Percentiles rank a stretch among this genome's conserved stretches.
Conservation (phyloP, 2,888 invertebrate species). For the Hipparchia sbordonii region DNA sequence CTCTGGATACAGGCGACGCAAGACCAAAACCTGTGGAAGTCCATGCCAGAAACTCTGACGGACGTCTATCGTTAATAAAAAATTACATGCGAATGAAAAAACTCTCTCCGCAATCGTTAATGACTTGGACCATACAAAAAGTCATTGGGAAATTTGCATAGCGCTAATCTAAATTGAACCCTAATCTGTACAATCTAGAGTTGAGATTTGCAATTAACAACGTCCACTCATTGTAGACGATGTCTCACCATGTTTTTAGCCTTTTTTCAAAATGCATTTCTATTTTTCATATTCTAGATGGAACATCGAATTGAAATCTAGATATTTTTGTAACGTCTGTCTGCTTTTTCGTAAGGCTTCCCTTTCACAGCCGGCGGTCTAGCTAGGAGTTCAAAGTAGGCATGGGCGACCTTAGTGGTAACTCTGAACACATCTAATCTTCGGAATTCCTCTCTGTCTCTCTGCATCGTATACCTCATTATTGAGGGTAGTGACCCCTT, state of each 20-base stretch:
- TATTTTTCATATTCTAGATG: conserved; percentile 45
- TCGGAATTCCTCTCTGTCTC: too few relatives aligned
- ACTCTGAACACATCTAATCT: too few relatives aligned
- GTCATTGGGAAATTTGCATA: conserved; percentile 51
- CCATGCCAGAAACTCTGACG: too few relatives aligned
- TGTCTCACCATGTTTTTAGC: conserved; percentile 42
- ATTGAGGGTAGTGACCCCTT: too few relatives aligned
- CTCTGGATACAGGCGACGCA: too few relatives aligned
- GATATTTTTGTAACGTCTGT: conserved; percentile 23
- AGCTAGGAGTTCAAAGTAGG: neutral
- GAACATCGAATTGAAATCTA: conserved; percentile 39
- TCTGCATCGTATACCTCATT: too few relatives aligned
- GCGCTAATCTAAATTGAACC: conserved; percentile 54
- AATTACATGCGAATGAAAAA: neutral
- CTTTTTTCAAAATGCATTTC: conserved; percentile 42
- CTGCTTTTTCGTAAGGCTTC: neutral
- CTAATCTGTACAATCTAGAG: conserved; percentile 46
- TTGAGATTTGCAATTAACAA: conserved; percentile 45
- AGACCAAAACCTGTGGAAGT: too few relatives aligned
- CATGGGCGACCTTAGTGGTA: too few relatives aligned
- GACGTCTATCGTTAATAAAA: too few relatives aligned
- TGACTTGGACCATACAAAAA: conserved; percentile 50
- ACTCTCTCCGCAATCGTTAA: conserved; percentile 39
- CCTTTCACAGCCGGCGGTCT: neutral
- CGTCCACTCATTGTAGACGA: conserved; percentile 40